Evolutionary conservation across 2,113 vertebrate species (phyloP), one percentile per base, ranked within the genome.

Genomic region (Triplophysa siluroides): DNA sequence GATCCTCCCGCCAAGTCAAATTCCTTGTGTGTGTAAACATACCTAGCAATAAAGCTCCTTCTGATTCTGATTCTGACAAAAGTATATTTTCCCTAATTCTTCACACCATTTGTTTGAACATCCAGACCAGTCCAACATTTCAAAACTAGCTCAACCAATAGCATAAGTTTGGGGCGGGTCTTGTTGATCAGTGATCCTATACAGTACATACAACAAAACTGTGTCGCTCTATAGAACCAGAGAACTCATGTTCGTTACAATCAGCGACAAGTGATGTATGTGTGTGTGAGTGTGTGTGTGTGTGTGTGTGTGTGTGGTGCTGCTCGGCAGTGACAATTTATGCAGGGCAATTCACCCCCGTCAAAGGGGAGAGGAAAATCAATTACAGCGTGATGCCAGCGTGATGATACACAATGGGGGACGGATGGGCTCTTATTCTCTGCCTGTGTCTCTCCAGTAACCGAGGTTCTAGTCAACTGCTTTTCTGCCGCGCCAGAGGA

Each of bases 331-430:
- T 50, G 52, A 13, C 24, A 54, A 26, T 70, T 70, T 54, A 54
- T 54, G 68, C 68, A 71, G 68, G 68, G 10, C 26, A 71, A 38
- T 56, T 56, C 18, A 13, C 19, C 47, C 19, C 0, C 1, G 6
- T 72, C 50, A 56, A 56, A 71, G 68, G 18, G 26, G 7, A 71
- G 16, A 56, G 26, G 19, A 21, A 71, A 71, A 71, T 71, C 50
- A 56, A 21, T 71, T 56, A 56, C 6, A 71, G 50, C 11, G 26
- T 71, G 69, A 71, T 38, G 50, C 19, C 26, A 71, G 24, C 12
- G 26, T 71, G 26, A n/a, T n/a, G 69, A 38, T 33, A 21, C 54
- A 58, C 54, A 56, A n/a, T 21, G 50, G 16, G 68, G 24, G 47
- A 56, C 3, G 50, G 9, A 56, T 33, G 26, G n/a, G 50, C 26